Evolutionary conservation across 2,113 vertebrate genomes (phyloP), one percentile per base, ranked within the genome.

Genomic region (Pachycephala philippinensis): DNA sequence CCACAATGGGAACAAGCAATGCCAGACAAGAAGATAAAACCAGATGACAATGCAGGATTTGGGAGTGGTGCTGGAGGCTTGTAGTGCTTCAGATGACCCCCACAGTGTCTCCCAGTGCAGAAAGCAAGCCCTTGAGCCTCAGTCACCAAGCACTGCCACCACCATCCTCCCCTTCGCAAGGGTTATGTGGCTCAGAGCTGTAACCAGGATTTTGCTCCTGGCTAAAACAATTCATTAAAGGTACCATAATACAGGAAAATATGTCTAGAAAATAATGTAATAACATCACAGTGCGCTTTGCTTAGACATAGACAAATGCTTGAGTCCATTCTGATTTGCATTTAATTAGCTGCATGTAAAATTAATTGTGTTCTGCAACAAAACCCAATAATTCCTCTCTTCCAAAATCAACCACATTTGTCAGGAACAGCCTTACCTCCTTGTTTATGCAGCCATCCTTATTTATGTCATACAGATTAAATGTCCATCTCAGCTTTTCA

Each of bases 391-490:
- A 53, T 23, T 6, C 30, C 8, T 26, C 35, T 64, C 61, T 63
- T 80, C 65, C 63, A n/a, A 81, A 69, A 76, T 56, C 71, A 74
- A 35, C 17, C 7, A 7, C 8, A 5, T 39, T 31, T 31, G 21
- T 31, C 27, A 23, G 53, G 22, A 63, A 28, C 15, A 82, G 45
- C 39, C 96, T 98, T 89, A 99, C 99, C 98, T 99, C 99, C 97
- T 99, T 99, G 97, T 99, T 99, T 89, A 99, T 99, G 66, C 98
- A 99, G 74, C 99, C 99, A 49, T 99, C 99, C 97, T 98, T 99
- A 97, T 99, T 99, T 95, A 99, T 99, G 96, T 99, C 99, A 1
- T 99, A 99, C 33, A 99, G 98, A 93, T 99, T 99, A 87, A 99
- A 99, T 0, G 99, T 99, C 99, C 99, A 99, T 84, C 99, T 98